Evolutionary conservation across 2,797 vertebrate species (phyloP).

Genomic region (Diplodus sargus): DNA sequence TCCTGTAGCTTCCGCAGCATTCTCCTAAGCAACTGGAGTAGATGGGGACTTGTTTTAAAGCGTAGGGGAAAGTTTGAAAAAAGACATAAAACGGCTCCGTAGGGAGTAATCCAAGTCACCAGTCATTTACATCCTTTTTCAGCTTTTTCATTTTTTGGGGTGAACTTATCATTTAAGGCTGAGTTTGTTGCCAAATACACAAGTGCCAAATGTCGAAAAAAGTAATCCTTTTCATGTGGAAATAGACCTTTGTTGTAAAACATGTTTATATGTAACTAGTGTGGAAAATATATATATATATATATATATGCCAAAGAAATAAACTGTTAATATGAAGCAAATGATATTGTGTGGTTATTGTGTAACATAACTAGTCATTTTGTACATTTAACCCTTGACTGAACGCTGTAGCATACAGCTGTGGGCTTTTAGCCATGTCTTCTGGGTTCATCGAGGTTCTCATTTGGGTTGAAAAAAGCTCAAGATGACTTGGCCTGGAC

Average conservation of each 20-base stretch:
- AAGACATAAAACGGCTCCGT: no score
- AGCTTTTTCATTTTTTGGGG: no score
- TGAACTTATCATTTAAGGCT: not conserved
- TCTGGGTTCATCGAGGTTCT: not conserved
- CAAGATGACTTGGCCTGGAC: not conserved
- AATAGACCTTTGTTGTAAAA: slow-evolving; percentile 51
- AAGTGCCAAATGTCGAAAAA: slow-evolving; percentile 49
- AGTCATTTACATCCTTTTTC: no score
- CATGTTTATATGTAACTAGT: slow-evolving; percentile 77
- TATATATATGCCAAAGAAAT: slow-evolving; percentile 73
- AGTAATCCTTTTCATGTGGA: slow-evolving; percentile 10
- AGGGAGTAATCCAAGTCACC: no score
- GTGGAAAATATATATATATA: slow-evolving; percentile 31
- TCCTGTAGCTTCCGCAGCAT: no score
- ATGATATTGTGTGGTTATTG: slow-evolving; percentile 5
- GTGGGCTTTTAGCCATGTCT: not conserved
- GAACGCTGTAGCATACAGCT: not conserved
- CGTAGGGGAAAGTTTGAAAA: no score
- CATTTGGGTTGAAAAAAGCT: not conserved
- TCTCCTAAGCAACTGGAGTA: no score
- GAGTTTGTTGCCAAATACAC: slow-evolving; percentile 59
- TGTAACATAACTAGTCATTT: not conserved
- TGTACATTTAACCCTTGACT: slow-evolving; percentile 1
- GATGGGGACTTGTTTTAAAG: no score
- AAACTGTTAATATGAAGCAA: slow-evolving; percentile 65